These are phyloP conservation scores for Pantala flavescens DNA, from an alignment of 1,140 invertebrate species.

Conservation along the genomic window DNA sequence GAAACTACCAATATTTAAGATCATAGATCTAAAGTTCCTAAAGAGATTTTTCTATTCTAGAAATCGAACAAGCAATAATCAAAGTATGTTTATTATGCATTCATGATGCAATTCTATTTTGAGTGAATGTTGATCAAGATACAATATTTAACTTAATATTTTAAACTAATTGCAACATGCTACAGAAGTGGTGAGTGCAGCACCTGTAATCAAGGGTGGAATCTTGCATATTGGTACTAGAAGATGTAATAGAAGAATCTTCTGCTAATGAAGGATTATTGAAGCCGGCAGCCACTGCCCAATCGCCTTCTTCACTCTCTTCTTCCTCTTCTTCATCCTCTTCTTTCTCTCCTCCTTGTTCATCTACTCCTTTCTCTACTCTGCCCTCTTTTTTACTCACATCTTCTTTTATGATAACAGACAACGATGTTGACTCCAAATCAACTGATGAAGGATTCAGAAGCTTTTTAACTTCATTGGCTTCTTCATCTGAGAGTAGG, in stretches of 20 bases:
- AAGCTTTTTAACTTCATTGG: slow-evolving; percentile 61
- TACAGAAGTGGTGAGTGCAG: too few relatives aligned
- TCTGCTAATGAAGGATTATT: slow-evolving; percentile 35
- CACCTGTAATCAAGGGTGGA: slow-evolving; percentile 39
- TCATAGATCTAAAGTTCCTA: too few relatives aligned
- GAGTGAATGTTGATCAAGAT: too few relatives aligned
- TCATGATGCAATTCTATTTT: too few relatives aligned
- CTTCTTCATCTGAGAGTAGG: slow-evolving; percentile 72
- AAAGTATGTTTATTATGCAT: too few relatives aligned
- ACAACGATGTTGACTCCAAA: background rate
- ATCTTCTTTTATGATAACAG: slow-evolving; percentile 27
- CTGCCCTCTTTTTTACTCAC: slow-evolving; percentile 16
- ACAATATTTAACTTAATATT: too few relatives aligned
- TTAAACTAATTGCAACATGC: too few relatives aligned
- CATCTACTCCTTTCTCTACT: slow-evolving; percentile 10
- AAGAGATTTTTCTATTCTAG: too few relatives aligned
- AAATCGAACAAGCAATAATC: too few relatives aligned
- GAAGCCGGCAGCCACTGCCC: slow-evolving; percentile 44
- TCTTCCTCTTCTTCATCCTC: slow-evolving; percentile 38
- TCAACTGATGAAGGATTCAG: background rate
- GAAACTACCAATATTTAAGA: too few relatives aligned
- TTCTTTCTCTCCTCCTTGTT: slow-evolving; percentile 24
- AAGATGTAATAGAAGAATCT: background rate
- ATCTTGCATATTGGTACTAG: slow-evolving; percentile 29
- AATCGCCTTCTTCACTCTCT: slow-evolving; percentile 42